These are phyloP conservation scores for Pseudomyrmex sp. DNA, from an alignment of 1,140 invertebrate genomes.

Conservation along the genomic window DNA sequence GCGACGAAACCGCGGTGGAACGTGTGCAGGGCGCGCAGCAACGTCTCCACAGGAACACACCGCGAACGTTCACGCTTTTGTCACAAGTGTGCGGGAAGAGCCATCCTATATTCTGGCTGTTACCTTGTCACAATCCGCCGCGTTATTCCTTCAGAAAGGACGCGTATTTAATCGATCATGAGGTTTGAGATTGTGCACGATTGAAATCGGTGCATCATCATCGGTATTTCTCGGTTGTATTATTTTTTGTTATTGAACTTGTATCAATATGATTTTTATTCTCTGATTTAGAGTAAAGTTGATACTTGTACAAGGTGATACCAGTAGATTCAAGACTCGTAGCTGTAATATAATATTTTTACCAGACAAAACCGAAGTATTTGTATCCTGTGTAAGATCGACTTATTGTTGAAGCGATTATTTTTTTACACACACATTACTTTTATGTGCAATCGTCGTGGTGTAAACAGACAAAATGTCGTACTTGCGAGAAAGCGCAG, in stretches of 20 bases:
- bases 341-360: too few species aligned
- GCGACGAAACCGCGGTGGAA: constrained; percentile 94
- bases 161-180: constrained; percentile 86
- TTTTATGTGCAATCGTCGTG: too few species aligned
- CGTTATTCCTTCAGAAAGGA: constrained; percentile 86
- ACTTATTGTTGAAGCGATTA: too few species aligned
- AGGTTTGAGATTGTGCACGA: constrained; percentile 82
- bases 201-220: constrained; percentile 2
- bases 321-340: too few species aligned
- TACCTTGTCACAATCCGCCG: constrained; percentile 87
- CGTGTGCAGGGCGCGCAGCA: constrained; percentile 91
- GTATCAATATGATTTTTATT: too few species aligned
- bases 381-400: too few species aligned
- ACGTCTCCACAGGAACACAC: constrained; percentile 85
- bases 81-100: constrained; percentile 93
- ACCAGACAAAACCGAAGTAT: too few species aligned
- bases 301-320: too few species aligned
- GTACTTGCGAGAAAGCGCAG: too few species aligned
- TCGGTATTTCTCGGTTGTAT: constrained; percentile 40
- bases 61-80: constrained; percentile 89
- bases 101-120: constrained; percentile 88
- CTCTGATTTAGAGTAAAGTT: too few species aligned
- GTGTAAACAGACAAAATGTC: too few species aligned
- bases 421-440: too few species aligned
- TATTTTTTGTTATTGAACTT: constrained; percentile 30